Conservation (phyloP, 2,888 invertebrate species). For the Melanostoma scalare region DNA sequence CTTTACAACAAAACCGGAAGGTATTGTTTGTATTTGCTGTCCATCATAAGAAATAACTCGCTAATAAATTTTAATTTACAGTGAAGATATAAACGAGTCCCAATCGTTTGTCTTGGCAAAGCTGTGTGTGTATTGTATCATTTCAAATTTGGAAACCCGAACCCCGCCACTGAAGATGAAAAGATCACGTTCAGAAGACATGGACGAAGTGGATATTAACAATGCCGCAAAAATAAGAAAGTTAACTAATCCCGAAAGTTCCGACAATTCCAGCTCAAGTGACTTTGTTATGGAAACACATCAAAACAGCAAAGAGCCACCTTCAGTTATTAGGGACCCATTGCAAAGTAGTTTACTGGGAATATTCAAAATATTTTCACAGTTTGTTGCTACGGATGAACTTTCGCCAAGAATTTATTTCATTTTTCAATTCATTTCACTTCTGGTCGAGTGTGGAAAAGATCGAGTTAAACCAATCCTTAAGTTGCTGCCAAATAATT, state of each 20-base stretch:
- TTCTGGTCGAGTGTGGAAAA: conserved; percentile 89
- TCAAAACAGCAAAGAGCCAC: conserved; percentile 74
- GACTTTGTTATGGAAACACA: conserved; percentile 77
- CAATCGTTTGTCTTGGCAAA: conserved; percentile 90
- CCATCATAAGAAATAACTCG: conserved; percentile 71
- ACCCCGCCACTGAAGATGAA: conserved; percentile 82
- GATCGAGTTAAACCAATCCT: conserved; percentile 88
- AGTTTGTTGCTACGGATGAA: conserved; percentile 86
- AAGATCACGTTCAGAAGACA: conserved; percentile 85
- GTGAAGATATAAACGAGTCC: conserved; percentile 87
- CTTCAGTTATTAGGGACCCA: conserved; percentile 84
- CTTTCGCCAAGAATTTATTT: conserved; percentile 92
- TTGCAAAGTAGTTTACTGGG: conserved; percentile 86
- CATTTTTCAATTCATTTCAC: conserved; percentile 89
- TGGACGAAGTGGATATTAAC: conserved; percentile 84
- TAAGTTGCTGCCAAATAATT: conserved; percentile 88
- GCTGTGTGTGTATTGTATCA: conserved; percentile 88
- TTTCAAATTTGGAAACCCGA: conserved; percentile 86
- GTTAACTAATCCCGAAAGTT: conserved; percentile 84
- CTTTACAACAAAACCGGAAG: conserved; percentile 83
- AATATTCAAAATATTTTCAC: conserved; percentile 88
- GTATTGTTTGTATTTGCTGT: conserved; percentile 75
- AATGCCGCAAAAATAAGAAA: conserved; percentile 86
- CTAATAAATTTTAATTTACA: conserved; percentile 36
- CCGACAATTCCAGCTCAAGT: conserved; percentile 84